Percentiles rank a stretch among this genome's conserved stretches.
phyloP scores from a whole-genome alignment of 64 coral and sea anemone genomes.

The Hydrozoanthus tunicans region DNA sequence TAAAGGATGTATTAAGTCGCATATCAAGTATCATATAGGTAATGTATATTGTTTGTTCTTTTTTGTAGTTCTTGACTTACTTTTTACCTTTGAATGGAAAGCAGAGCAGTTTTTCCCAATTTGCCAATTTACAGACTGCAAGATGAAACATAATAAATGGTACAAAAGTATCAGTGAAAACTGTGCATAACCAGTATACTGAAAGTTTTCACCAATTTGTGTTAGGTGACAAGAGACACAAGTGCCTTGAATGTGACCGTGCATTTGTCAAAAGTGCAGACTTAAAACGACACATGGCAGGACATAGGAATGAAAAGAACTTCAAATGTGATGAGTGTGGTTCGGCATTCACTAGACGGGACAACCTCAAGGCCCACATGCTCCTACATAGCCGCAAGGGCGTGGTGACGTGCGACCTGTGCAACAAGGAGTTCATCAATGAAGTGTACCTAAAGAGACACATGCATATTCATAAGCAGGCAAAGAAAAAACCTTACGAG shows the following conservation, averaged over 20 bases:
- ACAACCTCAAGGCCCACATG: conserved; percentile 91
- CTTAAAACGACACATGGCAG: conserved; percentile 90
- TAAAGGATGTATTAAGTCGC: conserved; percentile 87
- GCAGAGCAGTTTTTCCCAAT: too few relatives aligned
- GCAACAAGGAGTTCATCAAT: conserved; percentile 94
- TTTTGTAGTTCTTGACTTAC: not conserved
- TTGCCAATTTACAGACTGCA: too few relatives aligned
- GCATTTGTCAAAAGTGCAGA: conserved; percentile 98
- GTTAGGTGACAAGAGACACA: conserved; percentile 89
- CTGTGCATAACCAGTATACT: too few relatives aligned
- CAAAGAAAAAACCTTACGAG: conserved; percentile 97
- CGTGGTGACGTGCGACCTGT: conserved; percentile 83
- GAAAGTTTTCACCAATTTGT: not conserved
- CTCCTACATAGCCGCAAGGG: conserved; percentile 79
- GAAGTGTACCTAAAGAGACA: conserved; percentile 84
- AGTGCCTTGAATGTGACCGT: conserved; percentile 71
- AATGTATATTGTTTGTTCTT: not conserved
- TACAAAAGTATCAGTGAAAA: too few relatives aligned
- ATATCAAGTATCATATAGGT: conserved; percentile 96
- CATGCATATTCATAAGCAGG: conserved; percentile 94
- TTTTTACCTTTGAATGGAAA: too few relatives aligned
- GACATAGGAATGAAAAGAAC: conserved; percentile 90
- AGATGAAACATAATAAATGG: too few relatives aligned
- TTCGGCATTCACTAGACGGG: conserved; percentile 82
- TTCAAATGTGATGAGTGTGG: conserved; percentile 85